Base-by-base conservation (phyloP, 2,888 invertebrate genomes). In the Drepana falcataria region DNA sequence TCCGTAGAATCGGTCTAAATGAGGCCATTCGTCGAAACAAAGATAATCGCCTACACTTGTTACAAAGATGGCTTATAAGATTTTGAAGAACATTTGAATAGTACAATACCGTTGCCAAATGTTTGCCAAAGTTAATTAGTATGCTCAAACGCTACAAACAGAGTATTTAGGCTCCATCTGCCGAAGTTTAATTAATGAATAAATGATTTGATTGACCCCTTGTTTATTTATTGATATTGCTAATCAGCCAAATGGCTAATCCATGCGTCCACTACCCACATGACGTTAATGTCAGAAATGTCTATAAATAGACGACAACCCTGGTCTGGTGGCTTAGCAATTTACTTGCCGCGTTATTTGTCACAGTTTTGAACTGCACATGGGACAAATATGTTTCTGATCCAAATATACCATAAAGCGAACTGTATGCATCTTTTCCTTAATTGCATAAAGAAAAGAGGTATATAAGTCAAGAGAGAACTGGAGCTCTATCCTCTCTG, bases 221-320 rank as follows among this genome's bases (percentile, higher is more conserved):
- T 73, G 71, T 72, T 88, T 88, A 88, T 85, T 87, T 89, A 89
- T 90, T 86, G 83, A 88, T 82, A 81, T 76, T 77, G 77, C 80
- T 87, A 88, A 90, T 89, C 88, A 89, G 81, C 87, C 85, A 87
- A 89, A 90, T 88, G 84, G 85, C 77, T 89, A 88, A 89, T 88
- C 88, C 88, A 90, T 89, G 74, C 74, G 75, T 70, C 67, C 72
- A 79, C 71, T 76, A 71, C 69, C 67, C 66, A 61, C 70, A 69
- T 71, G 67, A 73, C 74, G 73, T 77, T 80, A 73, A 66, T 65
- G 63, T 59, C 60, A 69, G 61, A 73, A 76, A 75, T 80, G 75
- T 73, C 71, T 66, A 73, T 64, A 73, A 79, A 81, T 81, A 76
- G 75, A 83, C 68, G 69, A 68, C 75, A 21, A 21, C 21, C 21